Evolutionary conservation across 2,113 vertebrate genomes (phyloP).

Genomic region (Muscicapa adusta): DNA sequence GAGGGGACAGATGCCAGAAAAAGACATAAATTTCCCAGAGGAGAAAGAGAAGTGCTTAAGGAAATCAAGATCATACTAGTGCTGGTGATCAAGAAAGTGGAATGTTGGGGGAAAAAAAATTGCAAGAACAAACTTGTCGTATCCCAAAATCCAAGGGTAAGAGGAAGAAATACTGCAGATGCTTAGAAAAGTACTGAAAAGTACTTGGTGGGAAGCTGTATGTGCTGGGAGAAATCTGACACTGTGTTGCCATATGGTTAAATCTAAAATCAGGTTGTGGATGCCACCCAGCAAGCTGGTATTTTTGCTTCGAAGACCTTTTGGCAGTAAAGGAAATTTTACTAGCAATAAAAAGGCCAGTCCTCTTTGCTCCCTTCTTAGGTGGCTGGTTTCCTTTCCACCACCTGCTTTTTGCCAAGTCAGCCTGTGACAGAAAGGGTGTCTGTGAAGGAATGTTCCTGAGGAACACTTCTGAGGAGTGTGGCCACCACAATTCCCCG

Average conservation of each 20-base stretch:
- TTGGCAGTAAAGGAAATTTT: constrained; percentile 29
- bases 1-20: constrained; percentile 33
- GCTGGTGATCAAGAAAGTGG: not conserved
- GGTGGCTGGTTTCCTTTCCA: not conserved
- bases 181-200: not conserved
- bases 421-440: not conserved
- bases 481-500: not conserved
- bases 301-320: constrained; percentile 55
- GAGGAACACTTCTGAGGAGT: not conserved
- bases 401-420: not conserved
- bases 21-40: constrained; percentile 38
- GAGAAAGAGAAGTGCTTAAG: constrained; percentile 12
- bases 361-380: not conserved
- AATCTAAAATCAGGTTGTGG: constrained; percentile 49
- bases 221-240: not conserved
- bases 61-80: constrained; percentile 13
- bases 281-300: constrained; percentile 52
- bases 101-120: not conserved
- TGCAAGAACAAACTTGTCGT: not conserved
- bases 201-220: not conserved
- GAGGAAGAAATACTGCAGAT: not conserved
- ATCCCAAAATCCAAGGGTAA: not conserved
- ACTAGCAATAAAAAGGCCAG: constrained; percentile 30
- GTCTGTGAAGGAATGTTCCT: not conserved
- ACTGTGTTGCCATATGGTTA: constrained; percentile 32